Percentiles rank a stretch among this genome's conserved stretches.
Conservation (phyloP, 1,140 invertebrate genomes). For the Cyrtorhinus lividipennis region DNA sequence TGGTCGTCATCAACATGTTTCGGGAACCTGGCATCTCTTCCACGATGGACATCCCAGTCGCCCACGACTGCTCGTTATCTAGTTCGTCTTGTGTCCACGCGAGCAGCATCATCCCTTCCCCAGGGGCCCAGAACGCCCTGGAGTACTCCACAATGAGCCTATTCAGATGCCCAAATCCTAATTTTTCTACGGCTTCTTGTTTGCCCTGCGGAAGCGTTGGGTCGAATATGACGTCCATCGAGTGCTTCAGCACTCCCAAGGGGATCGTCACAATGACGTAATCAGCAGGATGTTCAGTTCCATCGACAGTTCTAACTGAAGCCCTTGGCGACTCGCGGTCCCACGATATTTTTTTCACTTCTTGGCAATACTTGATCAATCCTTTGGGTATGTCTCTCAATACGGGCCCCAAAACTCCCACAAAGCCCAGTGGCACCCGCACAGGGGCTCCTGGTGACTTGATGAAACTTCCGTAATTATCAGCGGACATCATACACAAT, state of each 20-base stretch:
- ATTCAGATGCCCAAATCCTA: slow-evolving; percentile 50
- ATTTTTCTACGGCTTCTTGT: slow-evolving; percentile 51
- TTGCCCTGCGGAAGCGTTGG: slow-evolving; percentile 59
- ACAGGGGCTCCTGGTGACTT: slow-evolving; percentile 44
- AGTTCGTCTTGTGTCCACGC: slow-evolving; percentile 49
- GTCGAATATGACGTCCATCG: slow-evolving; percentile 54
- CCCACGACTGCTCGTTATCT: slow-evolving; percentile 45
- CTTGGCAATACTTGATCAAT: slow-evolving; percentile 40
- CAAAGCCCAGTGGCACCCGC: slow-evolving; percentile 44
- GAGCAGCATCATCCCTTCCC: slow-evolving; percentile 36
- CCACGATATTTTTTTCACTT: slow-evolving; percentile 46
- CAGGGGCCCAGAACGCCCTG: slow-evolving; percentile 53
- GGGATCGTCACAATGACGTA: slow-evolving; percentile 70
- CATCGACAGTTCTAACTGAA: slow-evolving; percentile 28
- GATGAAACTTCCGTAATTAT: slow-evolving; percentile 17
- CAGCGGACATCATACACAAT: not conserved
- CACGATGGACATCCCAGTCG: slow-evolving; percentile 45
- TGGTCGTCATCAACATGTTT: slow-evolving; percentile 44
- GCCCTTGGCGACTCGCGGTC: slow-evolving; percentile 31
- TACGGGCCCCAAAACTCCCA: slow-evolving; percentile 47
- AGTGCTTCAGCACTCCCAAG: slow-evolving; percentile 66
- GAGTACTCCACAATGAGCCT: slow-evolving; percentile 75
- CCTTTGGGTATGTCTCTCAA: slow-evolving; percentile 41
- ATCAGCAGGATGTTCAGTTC: slow-evolving; percentile 52
- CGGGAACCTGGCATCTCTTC: slow-evolving; percentile 50